Conservation (phyloP, 2,888 invertebrate species). For the Nymphalis urticae region DNA sequence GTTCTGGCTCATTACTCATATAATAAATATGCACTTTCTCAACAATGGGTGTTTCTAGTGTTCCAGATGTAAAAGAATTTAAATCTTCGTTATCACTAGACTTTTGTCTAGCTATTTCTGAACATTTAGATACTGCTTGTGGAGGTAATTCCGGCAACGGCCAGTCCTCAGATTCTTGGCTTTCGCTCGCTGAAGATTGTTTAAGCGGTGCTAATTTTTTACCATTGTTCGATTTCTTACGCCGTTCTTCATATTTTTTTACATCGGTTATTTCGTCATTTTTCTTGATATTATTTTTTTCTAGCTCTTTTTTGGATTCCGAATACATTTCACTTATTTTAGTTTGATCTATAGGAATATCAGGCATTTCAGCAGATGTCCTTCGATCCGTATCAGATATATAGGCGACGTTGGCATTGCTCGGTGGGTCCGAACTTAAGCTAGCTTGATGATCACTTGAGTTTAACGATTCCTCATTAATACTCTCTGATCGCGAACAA, state of each 20-base stretch:
- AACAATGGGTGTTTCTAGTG: constrained; percentile 86
- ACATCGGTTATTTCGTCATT: constrained; percentile 51
- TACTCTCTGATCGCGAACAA: constrained; percentile 90
- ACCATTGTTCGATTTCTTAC: constrained; percentile 56
- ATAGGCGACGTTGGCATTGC: constrained; percentile 86
- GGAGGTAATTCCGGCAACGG: constrained; percentile 88
- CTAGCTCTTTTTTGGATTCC: constrained; percentile 75
- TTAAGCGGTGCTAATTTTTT: constrained; percentile 61
- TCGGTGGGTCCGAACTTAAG: constrained; percentile 91
- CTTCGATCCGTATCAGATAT: constrained; percentile 90
- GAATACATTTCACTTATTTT: constrained; percentile 82
- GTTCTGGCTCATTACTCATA: constrained; percentile 88
- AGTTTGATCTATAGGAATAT: constrained; percentile 88
- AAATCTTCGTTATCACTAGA: constrained; percentile 89
- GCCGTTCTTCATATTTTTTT: constrained; percentile 56
- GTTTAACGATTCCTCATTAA: constrained; percentile 91
- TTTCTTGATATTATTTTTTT: constrained; percentile 54
- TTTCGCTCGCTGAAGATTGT: constrained; percentile 80
- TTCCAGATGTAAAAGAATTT: constrained; percentile 89
- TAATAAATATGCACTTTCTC: constrained; percentile 91
- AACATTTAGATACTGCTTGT: constrained; percentile 58
- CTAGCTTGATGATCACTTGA: constrained; percentile 93
- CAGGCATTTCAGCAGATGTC: constrained; percentile 92
- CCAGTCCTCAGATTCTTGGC: constrained; percentile 89
- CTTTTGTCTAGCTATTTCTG: constrained; percentile 59